Conservation (phyloP, 1,140 invertebrate genomes). For the Conus betulinus region DNA sequence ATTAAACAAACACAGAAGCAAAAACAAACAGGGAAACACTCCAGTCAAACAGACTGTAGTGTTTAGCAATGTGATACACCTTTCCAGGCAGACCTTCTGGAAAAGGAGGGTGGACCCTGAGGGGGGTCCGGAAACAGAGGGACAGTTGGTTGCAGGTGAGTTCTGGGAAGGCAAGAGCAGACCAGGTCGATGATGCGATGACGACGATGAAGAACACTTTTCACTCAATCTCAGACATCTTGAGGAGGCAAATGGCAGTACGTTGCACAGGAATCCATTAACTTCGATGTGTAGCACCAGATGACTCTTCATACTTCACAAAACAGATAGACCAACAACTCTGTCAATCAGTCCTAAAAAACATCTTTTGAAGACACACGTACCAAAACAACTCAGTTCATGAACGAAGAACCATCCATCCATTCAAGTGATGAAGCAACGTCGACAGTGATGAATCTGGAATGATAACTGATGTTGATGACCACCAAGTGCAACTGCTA, state of each 20-base stretch:
- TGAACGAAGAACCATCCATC: not conserved
- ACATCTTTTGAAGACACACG: not conserved
- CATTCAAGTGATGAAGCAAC: not conserved
- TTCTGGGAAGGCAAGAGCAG: conserved; percentile 15
- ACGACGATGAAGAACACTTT: not conserved
- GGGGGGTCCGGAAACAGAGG: conserved; percentile 52
- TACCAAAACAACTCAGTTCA: not conserved
- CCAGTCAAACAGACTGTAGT: not conserved
- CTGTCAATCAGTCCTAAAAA: not conserved
- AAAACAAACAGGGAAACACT: not conserved
- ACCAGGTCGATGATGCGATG: conserved; percentile 4
- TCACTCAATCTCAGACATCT: not conserved
- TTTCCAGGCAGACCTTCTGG: conserved; percentile 41
- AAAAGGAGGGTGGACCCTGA: conserved; percentile 54
- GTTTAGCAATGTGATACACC: conserved; percentile 7
- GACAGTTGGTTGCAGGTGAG: conserved; percentile 25
- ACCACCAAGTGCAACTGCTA: conserved; percentile 2
- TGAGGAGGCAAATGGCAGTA: not conserved
- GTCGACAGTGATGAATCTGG: not conserved
- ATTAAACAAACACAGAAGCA: not conserved
- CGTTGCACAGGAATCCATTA: not conserved
- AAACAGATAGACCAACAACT: too few species aligned
- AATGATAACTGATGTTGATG: not conserved
- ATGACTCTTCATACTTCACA: not conserved
- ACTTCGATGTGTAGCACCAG: conserved; percentile 23